Evolutionary conservation across 2,797 vertebrate species (phyloP).

Genomic region (Anguilla marmorata): DNA sequence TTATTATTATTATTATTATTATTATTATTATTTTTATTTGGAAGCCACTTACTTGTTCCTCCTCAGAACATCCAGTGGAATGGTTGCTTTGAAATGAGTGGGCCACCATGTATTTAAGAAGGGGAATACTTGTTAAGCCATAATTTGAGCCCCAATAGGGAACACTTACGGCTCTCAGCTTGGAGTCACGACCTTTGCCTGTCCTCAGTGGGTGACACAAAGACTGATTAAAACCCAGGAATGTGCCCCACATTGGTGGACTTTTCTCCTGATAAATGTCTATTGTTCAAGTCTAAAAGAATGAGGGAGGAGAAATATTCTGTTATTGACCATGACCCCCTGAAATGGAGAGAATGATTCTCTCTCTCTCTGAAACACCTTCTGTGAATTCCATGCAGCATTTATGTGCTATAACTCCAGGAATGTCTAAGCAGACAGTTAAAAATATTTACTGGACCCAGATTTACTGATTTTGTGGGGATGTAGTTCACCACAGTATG

Average conservation of each 20-base stretch:
- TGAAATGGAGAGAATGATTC: constrained; percentile 12
- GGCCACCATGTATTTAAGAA: background rate
- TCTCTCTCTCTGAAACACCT: background rate
- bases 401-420: background rate
- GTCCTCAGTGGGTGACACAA: constrained; percentile 19
- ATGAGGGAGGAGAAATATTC: background rate
- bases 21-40: background rate
- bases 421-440: background rate
- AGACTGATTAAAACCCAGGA: constrained; percentile 34
- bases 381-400: background rate
- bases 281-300: constrained; percentile 14
- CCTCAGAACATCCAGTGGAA: background rate
- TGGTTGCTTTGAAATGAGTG: background rate
- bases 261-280: constrained; percentile 12
- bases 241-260: constrained; percentile 16
- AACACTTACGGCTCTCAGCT: constrained; percentile 23
- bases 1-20: too few relatives aligned
- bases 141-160: constrained; percentile 8
- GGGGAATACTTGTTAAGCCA: background rate
- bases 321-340: background rate
- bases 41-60: background rate
- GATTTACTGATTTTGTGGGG: background rate
- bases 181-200: constrained; percentile 27
- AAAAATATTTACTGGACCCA: background rate
- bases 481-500: background rate